Conservation (phyloP, 2,113 vertebrate genomes). For the Bostrychus sinensis region DNA sequence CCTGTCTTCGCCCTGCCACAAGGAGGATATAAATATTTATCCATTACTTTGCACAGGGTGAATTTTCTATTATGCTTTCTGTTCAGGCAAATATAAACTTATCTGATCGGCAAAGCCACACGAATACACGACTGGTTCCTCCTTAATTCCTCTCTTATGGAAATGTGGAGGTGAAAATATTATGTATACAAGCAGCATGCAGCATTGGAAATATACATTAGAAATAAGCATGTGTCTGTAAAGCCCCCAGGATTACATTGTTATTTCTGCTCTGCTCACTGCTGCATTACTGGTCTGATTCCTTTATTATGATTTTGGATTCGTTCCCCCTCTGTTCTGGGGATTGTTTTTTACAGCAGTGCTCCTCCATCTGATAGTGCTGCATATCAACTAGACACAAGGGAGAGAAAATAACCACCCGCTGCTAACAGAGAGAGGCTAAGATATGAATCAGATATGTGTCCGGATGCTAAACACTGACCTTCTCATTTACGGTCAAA, state of each 20-base stretch:
- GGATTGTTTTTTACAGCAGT: conserved; percentile 37
- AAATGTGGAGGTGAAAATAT: conserved; percentile 35
- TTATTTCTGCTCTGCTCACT: conserved; percentile 34
- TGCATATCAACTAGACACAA: conserved; percentile 48
- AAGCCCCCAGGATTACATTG: conserved; percentile 32
- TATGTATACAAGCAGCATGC: conserved; percentile 4
- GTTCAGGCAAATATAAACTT: conserved; percentile 18
- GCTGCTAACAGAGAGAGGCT: background rate
- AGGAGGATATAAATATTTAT: conserved; percentile 48
- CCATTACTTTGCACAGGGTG: background rate
- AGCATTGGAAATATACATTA: conserved; percentile 6
- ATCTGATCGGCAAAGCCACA: conserved; percentile 34
- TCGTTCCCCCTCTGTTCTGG: conserved; percentile 26
- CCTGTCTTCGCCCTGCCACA: background rate
- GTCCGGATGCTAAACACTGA: conserved; percentile 19
- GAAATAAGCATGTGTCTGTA: conserved; percentile 10
- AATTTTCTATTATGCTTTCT: conserved; percentile 36
- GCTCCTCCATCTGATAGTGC: background rate
- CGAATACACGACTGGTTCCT: conserved; percentile 15
- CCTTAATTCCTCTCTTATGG: conserved; percentile 22
- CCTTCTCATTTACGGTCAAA: conserved; percentile 17
- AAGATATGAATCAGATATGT: conserved; percentile 14
- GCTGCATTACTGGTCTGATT: conserved; percentile 37
- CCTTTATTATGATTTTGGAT: conserved; percentile 40
- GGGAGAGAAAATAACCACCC: conserved; percentile 13